Base-by-base conservation (phyloP, 2,888 invertebrate species). In the Glyphotaelius pellucidus region DNA sequence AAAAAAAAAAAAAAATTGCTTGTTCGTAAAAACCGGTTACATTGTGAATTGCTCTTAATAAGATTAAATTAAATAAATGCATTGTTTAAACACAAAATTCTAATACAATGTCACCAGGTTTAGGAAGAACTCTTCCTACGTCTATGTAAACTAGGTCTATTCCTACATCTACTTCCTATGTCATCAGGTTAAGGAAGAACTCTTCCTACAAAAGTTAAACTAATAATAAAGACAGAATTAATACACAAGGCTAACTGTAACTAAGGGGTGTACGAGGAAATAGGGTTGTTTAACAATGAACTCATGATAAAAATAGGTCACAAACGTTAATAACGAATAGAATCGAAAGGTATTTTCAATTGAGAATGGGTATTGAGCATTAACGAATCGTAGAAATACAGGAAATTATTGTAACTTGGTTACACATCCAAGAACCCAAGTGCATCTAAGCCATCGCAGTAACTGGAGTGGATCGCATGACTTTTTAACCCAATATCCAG, bases 391-490 rank as follows among this genome's bases (percentile, higher is more conserved):
- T 7, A 1, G 19, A 67, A 67, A 42, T 42, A 42, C 12, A 12
- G 12, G 25, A 2, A 52, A 52, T 52, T 9, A 9, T 67, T 67
- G 67, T 67, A 67, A 25, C 67, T 67, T 67, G 67, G 67, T 67
- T 67, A 67, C 67, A 25, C 67, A 67, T 67, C 67, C 67, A 67
- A 67, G 25, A 67, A 67, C 25, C 25, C 81, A 42, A 42, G 85
- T 85, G 35, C 12, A n/a, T 35, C 85, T 15, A 42, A 85, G 85
- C 42, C 32, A 25, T 11, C 52, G 38, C 52, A 38, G 80, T 87
- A 90, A 92, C 90, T 91, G 92, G 92, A 92, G 91, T 90, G 91
- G 38, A 67, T 90, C 92, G 90, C 42, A 42, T 92, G 92, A 92
- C 92, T 92, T 85, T 89, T 92, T 90, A 91, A 80, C 89, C 92